Conservation (phyloP, 2,888 invertebrate genomes). For the Pyrochroa serraticornis region DNA sequence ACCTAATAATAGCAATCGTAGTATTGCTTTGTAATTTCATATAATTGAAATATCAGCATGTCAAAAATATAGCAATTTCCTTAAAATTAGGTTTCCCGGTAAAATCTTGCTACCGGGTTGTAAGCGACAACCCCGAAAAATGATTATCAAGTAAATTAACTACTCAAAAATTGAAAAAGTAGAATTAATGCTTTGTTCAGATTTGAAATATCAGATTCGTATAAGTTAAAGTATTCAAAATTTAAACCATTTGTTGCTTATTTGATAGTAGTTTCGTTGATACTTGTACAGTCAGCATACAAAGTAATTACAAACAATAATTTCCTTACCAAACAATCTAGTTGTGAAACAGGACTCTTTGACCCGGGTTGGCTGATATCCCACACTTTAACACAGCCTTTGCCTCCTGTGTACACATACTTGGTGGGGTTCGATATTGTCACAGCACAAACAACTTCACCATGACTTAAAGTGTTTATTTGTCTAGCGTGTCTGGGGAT, state of each 20-base stretch:
- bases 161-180: too few species aligned
- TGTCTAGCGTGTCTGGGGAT: conserved; percentile 92
- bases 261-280: background rate
- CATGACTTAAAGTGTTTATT: conserved; percentile 92
- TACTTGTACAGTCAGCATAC: background rate
- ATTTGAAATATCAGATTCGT: too few species aligned
- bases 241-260: too few species aligned
- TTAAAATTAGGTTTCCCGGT: too few species aligned
- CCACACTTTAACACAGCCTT: conserved; percentile 98
- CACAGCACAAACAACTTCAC: conserved; percentile 97
- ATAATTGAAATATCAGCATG: too few species aligned
- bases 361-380: conserved; percentile 89
- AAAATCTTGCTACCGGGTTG: too few species aligned
- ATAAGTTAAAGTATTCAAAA: too few species aligned
- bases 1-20: too few species aligned
- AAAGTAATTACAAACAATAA: conserved; percentile 39
- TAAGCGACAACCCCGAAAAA: too few species aligned
- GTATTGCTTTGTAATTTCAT: too few species aligned
- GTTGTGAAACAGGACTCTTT: conserved; percentile 87
- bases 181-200: too few species aligned
- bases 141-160: too few species aligned
- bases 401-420: conserved; percentile 94
- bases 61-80: background rate
- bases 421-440: conserved; percentile 93
- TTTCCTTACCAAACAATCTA: conserved; percentile 82